Evolutionary conservation across 2,888 invertebrate species (phyloP), one percentile per base, ranked within the genome.

Genomic region (Sicus ferrugineus): DNA sequence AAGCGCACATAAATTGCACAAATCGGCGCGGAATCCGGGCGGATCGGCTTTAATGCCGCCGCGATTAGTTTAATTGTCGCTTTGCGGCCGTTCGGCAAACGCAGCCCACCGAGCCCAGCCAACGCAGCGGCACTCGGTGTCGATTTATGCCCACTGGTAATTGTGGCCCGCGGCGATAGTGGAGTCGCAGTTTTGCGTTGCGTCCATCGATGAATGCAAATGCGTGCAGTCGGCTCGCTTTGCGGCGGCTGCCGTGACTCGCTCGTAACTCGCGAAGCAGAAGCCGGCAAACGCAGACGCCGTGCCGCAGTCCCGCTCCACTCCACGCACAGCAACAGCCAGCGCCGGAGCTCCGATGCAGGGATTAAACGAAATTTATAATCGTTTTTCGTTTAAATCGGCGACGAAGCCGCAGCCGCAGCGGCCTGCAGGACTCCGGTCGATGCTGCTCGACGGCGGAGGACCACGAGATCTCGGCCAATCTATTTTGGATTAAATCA

Each of bases 31-130:
- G 80, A 71, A 78, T 80, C 80, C 75, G 66, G 68, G 74, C 78
- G 79, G 80, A 80, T 81, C 77, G 78, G 77, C 79, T 84, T 84
- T 81, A 83, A 83, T 80, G 81, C 81, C 78, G 77, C 76, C 78
- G 79, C 81, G 84, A 84, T 84, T 84, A 85, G 85, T 84, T 85
- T 85, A 85, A 84, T 84, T 85, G 83, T 83, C 81, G 77, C 77
- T 78, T 75, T 75, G 75, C 71, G 76, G 75, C 71, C 69, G 65
- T 30, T 50, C 50, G 66, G 63, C 62, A 61, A 71, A 68, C 65
- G 70, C 70, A 71, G 65, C 58, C 54, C 14, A 68, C 38, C 65
- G 64, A 30, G 34, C 26, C 31, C 61, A 68, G 59, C 61, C 63
- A 23, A 68, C 65, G 42, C 42, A 16, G 42, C 9, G 42, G 42